Conservation (phyloP, 2,797 vertebrate species). For the Falco peregrinus region DNA sequence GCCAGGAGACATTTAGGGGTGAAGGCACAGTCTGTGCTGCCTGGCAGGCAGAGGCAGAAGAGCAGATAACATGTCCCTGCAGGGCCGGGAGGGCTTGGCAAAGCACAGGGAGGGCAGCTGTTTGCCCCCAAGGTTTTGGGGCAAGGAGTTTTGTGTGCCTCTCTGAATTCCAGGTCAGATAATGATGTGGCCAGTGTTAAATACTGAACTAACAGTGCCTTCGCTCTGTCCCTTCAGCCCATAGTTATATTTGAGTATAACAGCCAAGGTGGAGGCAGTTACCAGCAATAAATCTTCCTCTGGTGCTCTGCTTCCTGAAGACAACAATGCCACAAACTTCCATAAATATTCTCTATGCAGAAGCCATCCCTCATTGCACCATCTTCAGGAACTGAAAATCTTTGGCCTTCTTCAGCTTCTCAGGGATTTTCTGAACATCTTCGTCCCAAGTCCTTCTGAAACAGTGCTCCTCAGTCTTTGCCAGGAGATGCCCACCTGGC, state of each 20-base stretch:
- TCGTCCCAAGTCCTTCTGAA: neutral
- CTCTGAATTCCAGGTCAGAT: neutral
- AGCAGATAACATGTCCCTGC: accelerated
- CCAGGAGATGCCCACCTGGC: neutral
- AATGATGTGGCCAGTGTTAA: neutral
- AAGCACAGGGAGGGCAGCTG: neutral
- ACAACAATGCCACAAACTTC: neutral
- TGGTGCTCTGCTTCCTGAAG: neutral
- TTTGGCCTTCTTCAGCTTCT: neutral
- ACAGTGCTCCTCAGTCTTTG: neutral
- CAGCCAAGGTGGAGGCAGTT: neutral
- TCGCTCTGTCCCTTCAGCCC: neutral
- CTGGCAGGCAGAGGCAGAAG: neutral
- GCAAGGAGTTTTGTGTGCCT: neutral
- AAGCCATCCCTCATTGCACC: neutral
- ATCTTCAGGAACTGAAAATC: neutral
- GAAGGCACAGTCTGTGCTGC: neutral
- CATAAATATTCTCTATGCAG: neutral
- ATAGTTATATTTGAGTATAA: neutral
- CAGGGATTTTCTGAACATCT: neutral
- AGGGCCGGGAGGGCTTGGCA: neutral
- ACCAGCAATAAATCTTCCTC: neutral
- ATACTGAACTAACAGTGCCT: neutral
- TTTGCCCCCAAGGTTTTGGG: neutral
- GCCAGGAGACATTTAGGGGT: neutral